Percentiles rank a stretch among this genome's conserved stretches.
Conservation (phyloP, 1,140 invertebrate species). For the Aphaenogaster rudis region DNA sequence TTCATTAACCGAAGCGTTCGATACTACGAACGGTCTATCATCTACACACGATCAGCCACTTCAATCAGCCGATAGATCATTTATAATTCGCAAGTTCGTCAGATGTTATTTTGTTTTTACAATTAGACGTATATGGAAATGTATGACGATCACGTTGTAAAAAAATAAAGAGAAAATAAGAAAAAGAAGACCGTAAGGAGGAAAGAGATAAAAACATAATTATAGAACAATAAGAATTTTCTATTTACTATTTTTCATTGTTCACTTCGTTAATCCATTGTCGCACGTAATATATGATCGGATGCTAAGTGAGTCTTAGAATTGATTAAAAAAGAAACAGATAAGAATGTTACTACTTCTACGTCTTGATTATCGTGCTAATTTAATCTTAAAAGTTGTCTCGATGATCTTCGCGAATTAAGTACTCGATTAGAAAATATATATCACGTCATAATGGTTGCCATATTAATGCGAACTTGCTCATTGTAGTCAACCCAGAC, state of each 20-base stretch:
- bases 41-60: neutral
- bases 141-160: neutral
- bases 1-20: conserved; percentile 38
- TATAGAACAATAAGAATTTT: neutral
- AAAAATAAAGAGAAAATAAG: neutral
- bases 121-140: neutral
- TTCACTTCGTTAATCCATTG: neutral
- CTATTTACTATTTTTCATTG: neutral
- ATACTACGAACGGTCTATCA: neutral
- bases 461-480: neutral
- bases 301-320: neutral
- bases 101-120: conserved; percentile 3
- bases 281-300: neutral
- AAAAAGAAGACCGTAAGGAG: neutral
- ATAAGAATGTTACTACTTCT: neutral
- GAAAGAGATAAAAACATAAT: neutral
- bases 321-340: neutral
- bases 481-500: conserved; percentile 33
- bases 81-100: neutral
- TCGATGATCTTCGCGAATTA: neutral
- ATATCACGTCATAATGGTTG: neutral
- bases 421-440: neutral
- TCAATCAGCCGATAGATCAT: conserved; percentile 1
- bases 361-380: neutral
- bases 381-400: neutral